Conservation (phyloP, 1,140 invertebrate genomes). For the Monomorium pharaonis region DNA sequence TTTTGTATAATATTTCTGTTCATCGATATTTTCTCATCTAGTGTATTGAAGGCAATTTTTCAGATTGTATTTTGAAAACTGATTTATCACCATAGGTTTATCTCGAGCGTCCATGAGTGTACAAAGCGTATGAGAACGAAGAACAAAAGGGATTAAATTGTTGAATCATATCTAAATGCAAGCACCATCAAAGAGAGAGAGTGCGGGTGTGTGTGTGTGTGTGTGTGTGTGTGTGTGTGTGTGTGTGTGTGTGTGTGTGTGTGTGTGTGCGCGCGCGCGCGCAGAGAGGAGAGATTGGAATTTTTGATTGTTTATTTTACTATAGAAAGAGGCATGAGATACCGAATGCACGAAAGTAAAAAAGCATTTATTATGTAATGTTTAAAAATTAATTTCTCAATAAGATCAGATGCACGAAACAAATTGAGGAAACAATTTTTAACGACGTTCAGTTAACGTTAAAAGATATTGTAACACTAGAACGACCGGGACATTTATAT, state of each 20-base stretch:
- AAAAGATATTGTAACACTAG: background rate
- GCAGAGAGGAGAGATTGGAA: too few species aligned
- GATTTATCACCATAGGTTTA: conserved; percentile 19
- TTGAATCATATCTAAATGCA: conserved; percentile 41
- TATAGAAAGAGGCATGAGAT: background rate
- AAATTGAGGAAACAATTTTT: conserved; percentile 13
- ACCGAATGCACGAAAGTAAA: background rate
- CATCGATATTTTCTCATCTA: conserved; percentile 13
- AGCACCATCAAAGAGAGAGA: conserved; percentile 13
- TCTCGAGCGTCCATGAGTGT: conserved; percentile 44
- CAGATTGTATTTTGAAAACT: conserved; percentile 33
- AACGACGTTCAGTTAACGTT: background rate
- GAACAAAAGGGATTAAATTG: conserved; percentile 40
- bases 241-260: too few species aligned
- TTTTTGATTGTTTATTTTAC: conserved; percentile 1
- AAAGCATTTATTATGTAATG: background rate
- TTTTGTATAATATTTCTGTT: conserved; percentile 48
- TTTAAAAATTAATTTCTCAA: background rate
- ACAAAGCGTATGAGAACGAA: conserved; percentile 49
- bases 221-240: too few species aligned
- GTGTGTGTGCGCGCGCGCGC: too few species aligned
- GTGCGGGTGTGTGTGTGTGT: too few species aligned
- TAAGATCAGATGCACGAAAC: background rate
- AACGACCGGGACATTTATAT: background rate
- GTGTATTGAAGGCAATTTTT: conserved; percentile 29